phyloP scores from a whole-genome alignment of 2,888 invertebrate species.

The Cheilosia soror region DNA sequence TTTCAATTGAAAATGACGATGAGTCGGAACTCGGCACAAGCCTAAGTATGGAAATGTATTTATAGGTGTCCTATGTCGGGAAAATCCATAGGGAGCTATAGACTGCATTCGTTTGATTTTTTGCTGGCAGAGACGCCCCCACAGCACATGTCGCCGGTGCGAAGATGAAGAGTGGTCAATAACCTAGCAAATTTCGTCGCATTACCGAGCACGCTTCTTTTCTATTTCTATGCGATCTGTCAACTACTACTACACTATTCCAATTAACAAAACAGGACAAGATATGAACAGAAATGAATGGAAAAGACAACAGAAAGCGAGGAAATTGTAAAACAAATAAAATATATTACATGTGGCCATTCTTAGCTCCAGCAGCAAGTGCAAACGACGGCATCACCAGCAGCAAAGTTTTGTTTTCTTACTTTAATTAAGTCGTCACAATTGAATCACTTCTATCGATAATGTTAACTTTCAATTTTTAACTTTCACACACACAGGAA shows the following conservation, averaged over 20 bases:
- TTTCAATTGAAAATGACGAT: slow-evolving; percentile 18
- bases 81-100: not conserved
- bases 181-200: slow-evolving; percentile 61
- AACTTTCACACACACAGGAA: slow-evolving; percentile 10
- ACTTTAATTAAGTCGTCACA: slow-evolving; percentile 6
- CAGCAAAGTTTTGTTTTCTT: not conserved
- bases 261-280: not conserved
- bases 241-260: not conserved
- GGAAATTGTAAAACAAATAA: slow-evolving; percentile 22
- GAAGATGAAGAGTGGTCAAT: slow-evolving; percentile 50
- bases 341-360: slow-evolving; percentile 68
- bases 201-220: slow-evolving; percentile 25
- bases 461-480: no score
- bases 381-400: slow-evolving; percentile 68
- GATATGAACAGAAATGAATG: not conserved
- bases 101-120: not conserved
- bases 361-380: slow-evolving; percentile 58
- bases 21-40: no score
- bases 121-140: slow-evolving; percentile 27
- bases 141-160: slow-evolving; percentile 60
- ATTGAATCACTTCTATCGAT: slow-evolving; percentile 9
- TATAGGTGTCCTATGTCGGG: not conserved
- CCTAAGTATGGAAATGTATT: not conserved
- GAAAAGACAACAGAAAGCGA: not conserved
- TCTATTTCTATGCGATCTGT: not conserved